Base-by-base conservation (phyloP, 1,140 invertebrate species). In the Branchinecta lynchi region DNA sequence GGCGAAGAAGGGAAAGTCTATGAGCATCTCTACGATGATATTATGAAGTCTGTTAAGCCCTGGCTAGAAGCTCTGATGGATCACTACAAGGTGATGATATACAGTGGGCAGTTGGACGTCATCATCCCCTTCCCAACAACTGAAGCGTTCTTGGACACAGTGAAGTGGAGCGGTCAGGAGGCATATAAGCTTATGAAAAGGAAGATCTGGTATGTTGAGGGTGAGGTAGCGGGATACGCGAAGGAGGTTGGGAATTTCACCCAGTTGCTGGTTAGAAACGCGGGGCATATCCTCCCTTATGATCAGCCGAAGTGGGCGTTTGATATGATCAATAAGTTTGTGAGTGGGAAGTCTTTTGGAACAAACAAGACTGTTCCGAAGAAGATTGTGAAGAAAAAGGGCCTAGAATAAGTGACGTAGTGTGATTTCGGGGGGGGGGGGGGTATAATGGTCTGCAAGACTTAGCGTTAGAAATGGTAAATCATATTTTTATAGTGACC, bases 51-150 rank as follows among this genome's bases (percentile, higher is more conserved):
- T 0, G 84, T 91, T 32, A 86, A 88, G 60, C 84, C 84, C 1
- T 87, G 86, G 83, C 79, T 96, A 66, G 80, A 83, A 7, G 84
- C 87, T 69, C 77, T 95, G 0, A 70, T 84, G 81, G 75, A 81
- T 68, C 67, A 84, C 70, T 90, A 90, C 74, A 83, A 83, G 76
- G 83, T 88, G 66, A 20, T 72, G 17, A 69, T 73, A 10, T 74
- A 72, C 60, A 72, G 70, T 72, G 90, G 90, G 0, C 89, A 92
- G 75, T 75, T 93, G 46, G 90, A 93, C 76, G 86, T 93, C 17
- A 90, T 92, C 74, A 86, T 91, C 3, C 86, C 89, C 2, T 90
- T 90, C 77, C 86, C 89, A 0, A 75, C 88, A 44, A 90, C 89
- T 0, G 82, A 86, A 66, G 86, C 86, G 73, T 91, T 87, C 75